Evolutionary conservation across 2,113 vertebrate species (phyloP).

Genomic region (Ifrita kowaldi): DNA sequence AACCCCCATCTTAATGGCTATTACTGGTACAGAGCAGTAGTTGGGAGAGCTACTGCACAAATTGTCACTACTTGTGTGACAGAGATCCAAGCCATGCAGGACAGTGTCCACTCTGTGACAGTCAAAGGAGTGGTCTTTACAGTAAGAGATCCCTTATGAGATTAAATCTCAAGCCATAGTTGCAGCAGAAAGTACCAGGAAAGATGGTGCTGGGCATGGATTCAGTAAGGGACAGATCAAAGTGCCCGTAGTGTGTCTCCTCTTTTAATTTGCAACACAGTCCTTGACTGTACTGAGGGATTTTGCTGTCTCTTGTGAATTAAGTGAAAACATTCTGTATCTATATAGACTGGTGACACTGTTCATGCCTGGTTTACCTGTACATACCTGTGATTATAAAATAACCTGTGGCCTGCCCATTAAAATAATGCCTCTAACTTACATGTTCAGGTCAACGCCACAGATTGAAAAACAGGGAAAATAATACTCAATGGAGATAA

Average conservation of each 20-base stretch:
- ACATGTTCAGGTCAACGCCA: neutral
- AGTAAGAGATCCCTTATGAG: neutral
- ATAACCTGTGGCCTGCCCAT: neutral
- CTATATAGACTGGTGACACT: neutral
- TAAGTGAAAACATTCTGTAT: neutral
- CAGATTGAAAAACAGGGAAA: neutral
- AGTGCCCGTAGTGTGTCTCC: neutral
- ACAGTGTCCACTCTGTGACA: neutral
- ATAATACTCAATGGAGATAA: neutral
- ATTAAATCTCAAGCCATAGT: neutral
- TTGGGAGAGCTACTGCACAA: neutral
- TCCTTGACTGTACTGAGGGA: neutral
- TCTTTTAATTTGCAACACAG: neutral
- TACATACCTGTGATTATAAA: neutral
- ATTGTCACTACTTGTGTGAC: neutral
- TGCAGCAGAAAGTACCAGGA: neutral
- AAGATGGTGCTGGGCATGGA: neutral
- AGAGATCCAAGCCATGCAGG: neutral
- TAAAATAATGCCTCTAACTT: neutral
- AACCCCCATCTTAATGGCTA: neutral
- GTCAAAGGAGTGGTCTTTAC: neutral
- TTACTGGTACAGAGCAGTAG: neutral
- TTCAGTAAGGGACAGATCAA: neutral
- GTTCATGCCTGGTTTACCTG: neutral
- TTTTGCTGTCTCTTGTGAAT: neutral